These are phyloP conservation scores for Sussaba pulchella DNA, from an alignment of 2,888 invertebrate species.

Conservation along the genomic window DNA sequence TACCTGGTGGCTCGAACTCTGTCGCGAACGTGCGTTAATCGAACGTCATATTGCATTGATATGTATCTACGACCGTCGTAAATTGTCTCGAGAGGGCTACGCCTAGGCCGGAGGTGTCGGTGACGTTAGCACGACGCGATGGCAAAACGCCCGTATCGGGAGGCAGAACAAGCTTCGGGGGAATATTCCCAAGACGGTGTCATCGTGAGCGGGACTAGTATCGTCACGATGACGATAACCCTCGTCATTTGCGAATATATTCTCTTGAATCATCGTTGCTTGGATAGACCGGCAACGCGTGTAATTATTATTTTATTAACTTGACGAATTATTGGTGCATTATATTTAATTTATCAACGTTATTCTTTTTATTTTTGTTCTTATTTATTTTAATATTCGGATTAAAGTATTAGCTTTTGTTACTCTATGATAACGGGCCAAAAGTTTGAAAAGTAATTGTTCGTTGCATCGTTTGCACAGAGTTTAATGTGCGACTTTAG, in stretches of 20 bases:
- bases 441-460: no score
- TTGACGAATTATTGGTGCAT: no score
- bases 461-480: no score
- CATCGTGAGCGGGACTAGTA: conserved; percentile 11
- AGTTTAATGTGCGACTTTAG: conserved; percentile 20
- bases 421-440: no score
- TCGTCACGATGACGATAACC: conserved; percentile 27
- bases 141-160: conserved; percentile 8
- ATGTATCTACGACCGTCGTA: conserved; percentile 43
- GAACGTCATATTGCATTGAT: conserved; percentile 47
- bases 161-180: no score
- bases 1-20: conserved; percentile 18
- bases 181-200: conserved; percentile 25
- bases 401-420: no score
- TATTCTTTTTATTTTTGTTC: no score
- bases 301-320: no score
- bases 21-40: conserved; percentile 22
- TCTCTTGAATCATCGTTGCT: not conserved
- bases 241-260: conserved; percentile 47
- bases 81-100: conserved; percentile 59
- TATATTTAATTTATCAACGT: no score
- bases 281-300: no score
- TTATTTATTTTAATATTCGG: no score
- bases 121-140: conserved; percentile 46
- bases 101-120: conserved; percentile 43